phyloP scores from a whole-genome alignment of 2,797 vertebrate genomes.

The Macrochelys suwanniensis region DNA sequence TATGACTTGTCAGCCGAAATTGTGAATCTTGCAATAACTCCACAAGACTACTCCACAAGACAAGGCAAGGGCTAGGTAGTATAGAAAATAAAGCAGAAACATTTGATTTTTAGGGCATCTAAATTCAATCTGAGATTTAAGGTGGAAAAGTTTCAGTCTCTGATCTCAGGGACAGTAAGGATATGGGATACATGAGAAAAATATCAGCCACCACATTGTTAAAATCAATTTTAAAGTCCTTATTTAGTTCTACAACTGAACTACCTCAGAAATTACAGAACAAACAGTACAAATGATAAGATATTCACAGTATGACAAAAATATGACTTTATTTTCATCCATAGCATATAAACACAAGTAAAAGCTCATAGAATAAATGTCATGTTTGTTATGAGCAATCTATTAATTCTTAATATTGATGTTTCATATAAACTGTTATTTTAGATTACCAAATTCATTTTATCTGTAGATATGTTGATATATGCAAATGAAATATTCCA shows the following conservation, averaged over 20 bases:
- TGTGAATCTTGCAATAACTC: neutral
- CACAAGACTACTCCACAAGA: neutral
- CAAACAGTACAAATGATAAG: neutral
- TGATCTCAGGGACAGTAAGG: rapidly evolving
- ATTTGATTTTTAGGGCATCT: neutral
- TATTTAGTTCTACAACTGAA: neutral
- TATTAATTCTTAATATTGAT: neutral
- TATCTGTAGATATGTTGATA: neutral
- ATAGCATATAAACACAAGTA: neutral
- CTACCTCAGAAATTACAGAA: neutral
- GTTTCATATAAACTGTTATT: neutral
- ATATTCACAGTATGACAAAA: neutral
- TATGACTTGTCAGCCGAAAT: neutral
- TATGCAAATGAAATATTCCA: rapidly evolving
- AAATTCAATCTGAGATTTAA: neutral
- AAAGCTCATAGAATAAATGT: neutral
- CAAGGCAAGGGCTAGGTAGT: neutral
- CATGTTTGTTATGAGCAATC: neutral
- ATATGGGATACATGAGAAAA: neutral
- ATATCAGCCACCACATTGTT: neutral
- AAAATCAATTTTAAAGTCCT: neutral
- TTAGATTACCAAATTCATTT: neutral
- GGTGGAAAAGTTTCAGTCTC: neutral
- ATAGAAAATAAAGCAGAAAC: neutral
- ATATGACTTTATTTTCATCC: neutral